Percentiles rank a stretch among this genome's conserved stretches.
Evolutionary conservation across 2,797 vertebrate genomes (phyloP).

Genomic region (Pterois miles): DNA sequence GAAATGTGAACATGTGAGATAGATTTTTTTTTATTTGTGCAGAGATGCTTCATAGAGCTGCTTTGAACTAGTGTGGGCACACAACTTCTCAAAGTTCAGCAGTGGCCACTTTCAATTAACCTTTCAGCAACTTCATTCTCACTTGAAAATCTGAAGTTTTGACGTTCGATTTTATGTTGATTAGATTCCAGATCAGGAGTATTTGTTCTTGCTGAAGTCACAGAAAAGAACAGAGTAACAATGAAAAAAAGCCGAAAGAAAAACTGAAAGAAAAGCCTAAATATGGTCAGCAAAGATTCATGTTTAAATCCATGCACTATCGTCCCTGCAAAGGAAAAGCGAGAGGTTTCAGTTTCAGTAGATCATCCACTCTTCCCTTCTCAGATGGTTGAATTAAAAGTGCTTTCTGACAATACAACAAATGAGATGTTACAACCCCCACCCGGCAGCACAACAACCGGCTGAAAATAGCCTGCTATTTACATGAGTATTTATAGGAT

Average conservation of each 20-base stretch:
- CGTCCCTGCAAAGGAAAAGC: too few relatives aligned
- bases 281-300: too few relatives aligned
- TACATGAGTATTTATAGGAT: conserved; percentile 57
- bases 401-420: conserved; percentile 31
- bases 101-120: background rate
- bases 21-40: background rate
- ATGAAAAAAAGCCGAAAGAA: too few relatives aligned
- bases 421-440: conserved; percentile 15
- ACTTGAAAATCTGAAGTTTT: background rate
- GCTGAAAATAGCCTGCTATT: conserved; percentile 52
- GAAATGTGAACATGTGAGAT: background rate
- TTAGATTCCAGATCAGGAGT: background rate
- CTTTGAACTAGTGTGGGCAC: background rate
- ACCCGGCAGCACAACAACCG: conserved; percentile 20
- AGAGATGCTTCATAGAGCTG: background rate
- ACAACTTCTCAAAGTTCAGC: background rate
- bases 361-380: background rate
- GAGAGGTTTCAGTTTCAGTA: too few relatives aligned
- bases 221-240: too few relatives aligned
- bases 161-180: background rate
- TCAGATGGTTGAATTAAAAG: background rate
- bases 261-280: too few relatives aligned
- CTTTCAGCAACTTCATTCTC: background rate
- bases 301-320: too few relatives aligned
- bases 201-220: background rate